These are phyloP conservation scores for Trachythela sp. DNA, from an alignment of 64 coral and sea anemone genomes.

Conservation along the genomic window DNA sequence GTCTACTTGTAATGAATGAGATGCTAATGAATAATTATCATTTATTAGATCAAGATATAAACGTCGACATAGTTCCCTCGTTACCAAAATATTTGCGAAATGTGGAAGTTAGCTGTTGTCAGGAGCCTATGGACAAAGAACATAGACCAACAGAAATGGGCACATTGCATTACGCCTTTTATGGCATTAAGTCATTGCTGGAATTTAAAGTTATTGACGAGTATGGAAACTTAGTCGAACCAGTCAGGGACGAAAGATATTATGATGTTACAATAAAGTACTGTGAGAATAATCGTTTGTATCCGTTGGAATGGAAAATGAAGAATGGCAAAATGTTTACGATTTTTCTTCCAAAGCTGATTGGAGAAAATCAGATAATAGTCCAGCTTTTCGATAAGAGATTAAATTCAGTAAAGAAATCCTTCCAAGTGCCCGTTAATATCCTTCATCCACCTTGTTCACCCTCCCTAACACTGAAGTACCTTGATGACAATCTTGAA, in stretches of 20 bases:
- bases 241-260: background rate
- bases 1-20: no score
- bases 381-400: background rate
- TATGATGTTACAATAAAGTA: background rate
- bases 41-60: no score
- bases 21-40: no score
- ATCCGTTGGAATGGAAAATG: background rate
- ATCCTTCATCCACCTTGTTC: background rate
- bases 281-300: background rate
- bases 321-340: background rate
- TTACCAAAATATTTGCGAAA: no score
- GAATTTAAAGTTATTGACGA: background rate
- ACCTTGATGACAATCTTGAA: background rate
- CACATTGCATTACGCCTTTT: background rate
- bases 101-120: background rate
- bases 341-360: background rate
- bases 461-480: background rate
- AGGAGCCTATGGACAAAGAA: background rate
- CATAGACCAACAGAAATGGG: background rate
- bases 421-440: background rate
- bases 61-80: no score
- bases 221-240: background rate
- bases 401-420: background rate
- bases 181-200: background rate
- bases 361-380: background rate